Base-by-base conservation (phyloP, 1,140 invertebrate genomes). In the Octopus sinensis region DNA sequence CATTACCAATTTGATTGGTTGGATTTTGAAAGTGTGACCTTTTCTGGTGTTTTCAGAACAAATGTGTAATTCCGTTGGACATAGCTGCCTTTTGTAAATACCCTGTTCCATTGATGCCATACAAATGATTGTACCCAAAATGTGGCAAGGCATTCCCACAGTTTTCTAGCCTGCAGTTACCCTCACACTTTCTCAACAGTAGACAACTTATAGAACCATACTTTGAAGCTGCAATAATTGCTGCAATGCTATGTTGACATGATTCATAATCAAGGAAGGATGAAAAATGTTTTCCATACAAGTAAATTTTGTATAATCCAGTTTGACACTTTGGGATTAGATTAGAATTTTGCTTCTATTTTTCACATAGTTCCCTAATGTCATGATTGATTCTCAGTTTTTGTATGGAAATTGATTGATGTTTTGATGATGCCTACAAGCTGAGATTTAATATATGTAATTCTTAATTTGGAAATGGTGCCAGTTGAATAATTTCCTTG, bases 221-320 rank as follows among this genome's bases (percentile, higher is more conserved):
- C 98, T 98, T n/a, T 99, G 99, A 94, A 98, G 99, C 91, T 99
- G 98, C 92, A 96, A 95, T 77, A 97, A 98, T 90, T 99, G 98
- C 92, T 96, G 95, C 86, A 99, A 99, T 73, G 68, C 68, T 73
- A 23, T 73, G 17, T 73, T 13, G 68, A 43, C 30, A 43, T 43
- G 30, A 43, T 43, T 43, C 30, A 43, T 43, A 43, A 43, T 43
- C 30, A 43, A 43, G 30, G 30, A 43, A 43, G 30, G 30, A 43
- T 43, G 30, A 43, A 43, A 43, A 43, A 43, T 43, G 30, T 43
- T 43, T 43, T 43, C 30, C 30, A 43, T 43, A 43, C 30, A 43
- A 43, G 30, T 43, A 43, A 43, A 43, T 43, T 43, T 43, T 43
- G 30, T 43, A 43, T 43, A 43, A 43, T 43, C 30, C 30, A 43